These are phyloP conservation scores for Sylvia atricapilla DNA, from an alignment of 2,113 vertebrate genomes.

Conservation along the genomic window DNA sequence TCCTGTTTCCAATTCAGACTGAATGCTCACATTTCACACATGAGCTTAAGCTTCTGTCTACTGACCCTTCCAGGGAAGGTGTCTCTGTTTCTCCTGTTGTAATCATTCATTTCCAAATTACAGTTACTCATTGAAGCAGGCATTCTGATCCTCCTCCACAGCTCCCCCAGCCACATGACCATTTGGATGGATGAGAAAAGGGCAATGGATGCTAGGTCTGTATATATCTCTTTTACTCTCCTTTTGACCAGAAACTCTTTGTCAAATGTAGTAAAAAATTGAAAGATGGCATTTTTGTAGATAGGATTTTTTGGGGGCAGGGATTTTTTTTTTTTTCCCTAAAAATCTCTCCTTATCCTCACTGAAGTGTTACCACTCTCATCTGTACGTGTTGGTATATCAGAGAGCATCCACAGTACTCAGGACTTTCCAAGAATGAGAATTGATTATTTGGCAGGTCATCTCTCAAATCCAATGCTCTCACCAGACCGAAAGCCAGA, in stretches of 20 bases:
- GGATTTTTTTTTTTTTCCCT: neutral
- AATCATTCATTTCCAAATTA: neutral
- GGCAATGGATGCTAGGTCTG: neutral
- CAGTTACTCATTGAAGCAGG: neutral
- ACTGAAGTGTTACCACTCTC: neutral
- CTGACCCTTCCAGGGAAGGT: neutral
- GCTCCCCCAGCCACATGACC: neutral
- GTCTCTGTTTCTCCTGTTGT: neutral
- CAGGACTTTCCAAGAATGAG: neutral
- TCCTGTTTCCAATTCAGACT: neutral
- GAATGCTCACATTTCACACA: neutral
- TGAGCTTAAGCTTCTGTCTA: neutral
- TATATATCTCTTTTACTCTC: neutral
- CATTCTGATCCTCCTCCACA: neutral
- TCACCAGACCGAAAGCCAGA: neutral
- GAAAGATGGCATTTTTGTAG: neutral
- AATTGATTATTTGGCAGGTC: neutral
- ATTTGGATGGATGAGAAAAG: neutral
- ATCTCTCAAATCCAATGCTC: neutral
- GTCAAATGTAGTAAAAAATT: neutral
- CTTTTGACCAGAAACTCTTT: constrained; percentile 5
- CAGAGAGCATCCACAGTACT: neutral
- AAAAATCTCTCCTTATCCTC: neutral
- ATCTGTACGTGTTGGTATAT: neutral
- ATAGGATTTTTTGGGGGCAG: fast-evolving